Evolutionary conservation across 2,888 invertebrate species (phyloP).

Genomic region (Pandemis corylana): DNA sequence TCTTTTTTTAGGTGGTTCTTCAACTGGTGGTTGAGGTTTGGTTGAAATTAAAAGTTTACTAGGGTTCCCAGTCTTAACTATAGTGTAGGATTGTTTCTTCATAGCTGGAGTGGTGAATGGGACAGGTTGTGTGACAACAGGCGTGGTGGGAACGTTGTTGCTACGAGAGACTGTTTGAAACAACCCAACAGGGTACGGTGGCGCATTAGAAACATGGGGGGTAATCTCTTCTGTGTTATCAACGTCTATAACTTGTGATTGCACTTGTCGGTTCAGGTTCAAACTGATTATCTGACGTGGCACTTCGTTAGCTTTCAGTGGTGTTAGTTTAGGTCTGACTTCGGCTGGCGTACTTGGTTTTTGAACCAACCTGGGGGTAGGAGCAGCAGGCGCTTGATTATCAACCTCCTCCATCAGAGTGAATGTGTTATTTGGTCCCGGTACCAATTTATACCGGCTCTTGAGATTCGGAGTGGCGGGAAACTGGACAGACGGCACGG

Average conservation of each 20-base stretch:
- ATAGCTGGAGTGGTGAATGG: conserved; percentile 69
- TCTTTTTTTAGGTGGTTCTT: conserved; percentile 61
- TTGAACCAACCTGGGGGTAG: conserved; percentile 9
- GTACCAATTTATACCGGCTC: conserved; percentile 70
- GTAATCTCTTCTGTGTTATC: conserved; percentile 46
- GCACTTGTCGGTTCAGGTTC: conserved; percentile 37
- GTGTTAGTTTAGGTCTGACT: conserved; percentile 27
- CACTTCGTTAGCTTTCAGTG: conserved; percentile 28
- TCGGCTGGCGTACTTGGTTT: conserved; percentile 13
- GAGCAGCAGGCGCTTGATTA: neutral
- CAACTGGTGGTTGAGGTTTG: conserved; percentile 59
- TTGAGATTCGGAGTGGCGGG: conserved; percentile 64
- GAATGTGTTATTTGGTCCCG: conserved; percentile 76
- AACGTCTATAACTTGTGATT: conserved; percentile 52
- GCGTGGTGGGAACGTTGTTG: conserved; percentile 47
- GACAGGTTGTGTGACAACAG: conserved; percentile 47
- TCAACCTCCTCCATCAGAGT: conserved; percentile 66
- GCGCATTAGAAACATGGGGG: conserved; percentile 41
- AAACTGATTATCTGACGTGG: conserved; percentile 41
- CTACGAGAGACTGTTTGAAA: conserved; percentile 67
- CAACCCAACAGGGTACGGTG: conserved; percentile 77
- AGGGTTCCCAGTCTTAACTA: conserved; percentile 77
- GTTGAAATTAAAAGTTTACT: conserved; percentile 78
- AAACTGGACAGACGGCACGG: conserved; percentile 58
- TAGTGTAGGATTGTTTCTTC: conserved; percentile 78